Base-by-base conservation (phyloP, 2,888 invertebrate genomes). In the Notodonta dromedarius region DNA sequence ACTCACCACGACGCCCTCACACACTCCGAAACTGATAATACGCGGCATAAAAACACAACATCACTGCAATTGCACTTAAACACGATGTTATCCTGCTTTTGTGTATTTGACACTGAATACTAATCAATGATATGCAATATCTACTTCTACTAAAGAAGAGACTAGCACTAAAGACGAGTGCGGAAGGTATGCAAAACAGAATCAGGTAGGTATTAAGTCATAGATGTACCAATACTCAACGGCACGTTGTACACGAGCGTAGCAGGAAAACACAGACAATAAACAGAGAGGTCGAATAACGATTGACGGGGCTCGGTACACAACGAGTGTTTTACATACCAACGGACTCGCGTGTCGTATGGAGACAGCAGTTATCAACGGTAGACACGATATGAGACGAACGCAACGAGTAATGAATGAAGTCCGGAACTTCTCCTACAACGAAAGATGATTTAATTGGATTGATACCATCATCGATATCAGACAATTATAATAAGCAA, bases 1-100 rank as follows among this genome's bases (percentile, higher is more conserved):
- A 52, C 67, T 53, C 70, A 66, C 61, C 61, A 66, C 75, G 63
- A 68, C 69, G 13, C 56, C 53, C 73, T 67, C 78, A 80, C 84
- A 84, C 85, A 77, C 74, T 73, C 66, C 76, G 65, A 81, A 84
- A 87, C 88, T 90, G 91, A 93, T 92, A 92, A 92, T 46, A 50
- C 50, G 90, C 90, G 86, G 83, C 79, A 89, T 85, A 85, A 91
- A 88, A 90, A 89, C 87, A 85, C 80, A 84, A 88, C 87, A 88
- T 82, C 81, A 83, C 84, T 87, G 86, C 88, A 89, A 86, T 81
- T 90, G 90, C 89, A 91, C 83, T 84, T 84, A 84, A 74, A 80
- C 72, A 74, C 68, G 62, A 67, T 70, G 77, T 81, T 83, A 83
- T 81, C 77, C 78, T 82, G 74, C 74, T 79, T 64, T 69, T 67